Evolutionary conservation across 2,113 vertebrate genomes (phyloP).

Genomic region (Ictalurus punctatus): DNA sequence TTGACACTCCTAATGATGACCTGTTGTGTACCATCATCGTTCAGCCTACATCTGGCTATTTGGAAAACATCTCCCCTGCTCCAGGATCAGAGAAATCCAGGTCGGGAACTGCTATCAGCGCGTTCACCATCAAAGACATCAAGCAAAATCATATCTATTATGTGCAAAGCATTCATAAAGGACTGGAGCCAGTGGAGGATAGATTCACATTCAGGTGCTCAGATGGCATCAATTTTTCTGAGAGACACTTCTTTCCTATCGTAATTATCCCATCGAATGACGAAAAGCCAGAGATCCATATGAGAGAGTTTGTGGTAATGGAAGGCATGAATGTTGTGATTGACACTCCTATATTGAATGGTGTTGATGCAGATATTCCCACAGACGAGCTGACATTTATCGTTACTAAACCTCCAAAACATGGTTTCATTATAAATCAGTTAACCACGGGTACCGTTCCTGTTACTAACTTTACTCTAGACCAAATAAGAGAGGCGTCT

Average conservation of each 20-base stretch:
- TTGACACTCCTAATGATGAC: conserved; percentile 84
- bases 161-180: conserved; percentile 91
- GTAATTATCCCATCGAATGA: conserved; percentile 86
- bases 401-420: conserved; percentile 80
- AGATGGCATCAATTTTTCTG: conserved; percentile 93
- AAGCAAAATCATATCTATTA: conserved; percentile 87
- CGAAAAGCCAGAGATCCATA: conserved; percentile 88
- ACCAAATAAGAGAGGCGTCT: conserved; percentile 89
- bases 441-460: conserved; percentile 80
- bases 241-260: conserved; percentile 85
- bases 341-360: conserved; percentile 88
- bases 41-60: conserved; percentile 86
- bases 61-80: conserved; percentile 93
- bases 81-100: conserved; percentile 95
- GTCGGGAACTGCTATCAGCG: conserved; percentile 87
- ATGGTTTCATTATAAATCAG: conserved; percentile 88
- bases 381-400: conserved; percentile 80
- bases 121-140: conserved; percentile 91
- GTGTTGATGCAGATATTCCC: conserved; percentile 85
- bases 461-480: conserved; percentile 85
- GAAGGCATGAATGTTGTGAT: conserved; percentile 95
- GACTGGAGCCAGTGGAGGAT: conserved; percentile 91
- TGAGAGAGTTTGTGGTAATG: conserved; percentile 94
- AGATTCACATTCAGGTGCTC: conserved; percentile 91
- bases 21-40: conserved; percentile 90